These are phyloP conservation scores for Candoia aspera DNA, from an alignment of 2,113 vertebrate genomes.

Conservation along the genomic window DNA sequence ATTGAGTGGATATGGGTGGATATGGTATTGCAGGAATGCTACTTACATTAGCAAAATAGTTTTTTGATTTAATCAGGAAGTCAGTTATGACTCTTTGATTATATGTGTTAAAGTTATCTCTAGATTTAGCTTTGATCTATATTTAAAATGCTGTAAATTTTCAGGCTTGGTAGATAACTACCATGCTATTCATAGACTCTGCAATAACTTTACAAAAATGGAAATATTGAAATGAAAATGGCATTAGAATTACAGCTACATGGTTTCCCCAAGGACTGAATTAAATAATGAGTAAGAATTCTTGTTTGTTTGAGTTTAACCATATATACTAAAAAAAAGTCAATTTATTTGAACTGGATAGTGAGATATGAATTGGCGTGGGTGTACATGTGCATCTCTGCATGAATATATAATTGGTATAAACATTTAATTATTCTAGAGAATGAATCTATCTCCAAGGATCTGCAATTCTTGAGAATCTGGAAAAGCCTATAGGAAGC, in stretches of 20 bases:
- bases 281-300: background rate
- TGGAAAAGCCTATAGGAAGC: background rate
- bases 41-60: background rate
- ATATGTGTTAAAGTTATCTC: background rate
- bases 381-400: background rate
- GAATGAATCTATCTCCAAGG: background rate
- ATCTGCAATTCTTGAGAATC: background rate
- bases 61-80: background rate
- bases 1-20: background rate
- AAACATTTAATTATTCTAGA: background rate
- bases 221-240: background rate
- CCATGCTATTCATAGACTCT: background rate
- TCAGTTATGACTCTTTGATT: background rate
- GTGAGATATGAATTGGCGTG: background rate
- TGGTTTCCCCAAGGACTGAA: background rate
- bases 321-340: background rate
- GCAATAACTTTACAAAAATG: background rate
- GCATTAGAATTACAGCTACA: background rate
- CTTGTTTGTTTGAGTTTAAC: background rate
- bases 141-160: background rate
- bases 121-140: background rate
- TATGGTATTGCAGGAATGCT: background rate
- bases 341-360: background rate
- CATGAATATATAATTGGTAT: background rate
- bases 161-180: background rate